A percentile compares a stretch with the other conserved stretches of the same genome.
Evolutionary conservation across 2,888 invertebrate species (phyloP).

Genomic region (Clistopyga incitator): DNA sequence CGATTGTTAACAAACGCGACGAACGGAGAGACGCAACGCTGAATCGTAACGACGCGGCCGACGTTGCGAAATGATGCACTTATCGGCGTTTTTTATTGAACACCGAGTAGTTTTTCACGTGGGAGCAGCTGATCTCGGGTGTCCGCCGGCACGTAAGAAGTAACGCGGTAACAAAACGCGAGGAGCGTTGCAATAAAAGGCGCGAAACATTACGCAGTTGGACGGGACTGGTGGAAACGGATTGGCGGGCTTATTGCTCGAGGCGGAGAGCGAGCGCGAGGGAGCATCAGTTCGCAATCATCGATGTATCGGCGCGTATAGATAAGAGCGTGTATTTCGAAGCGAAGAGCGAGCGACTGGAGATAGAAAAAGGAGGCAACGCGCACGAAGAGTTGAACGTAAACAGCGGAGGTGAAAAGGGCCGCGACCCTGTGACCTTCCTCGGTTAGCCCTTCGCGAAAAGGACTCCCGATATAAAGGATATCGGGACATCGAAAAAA

Average conservation of each 20-base stretch:
- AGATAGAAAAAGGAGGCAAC: background rate
- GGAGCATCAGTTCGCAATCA: constrained; percentile 8
- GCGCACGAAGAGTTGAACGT: background rate
- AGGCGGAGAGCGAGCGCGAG: background rate
- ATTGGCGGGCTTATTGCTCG: background rate
- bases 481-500: background rate
- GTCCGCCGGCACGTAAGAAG: background rate
- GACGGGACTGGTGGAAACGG: background rate
- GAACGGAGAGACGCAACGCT: too few species aligned
- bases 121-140: background rate
- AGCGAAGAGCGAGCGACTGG: background rate
- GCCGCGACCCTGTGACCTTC: background rate
- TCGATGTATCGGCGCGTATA: background rate
- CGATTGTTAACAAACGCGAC: background rate
- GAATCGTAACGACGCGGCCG: too few species aligned
- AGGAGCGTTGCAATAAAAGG: constrained; percentile 6
- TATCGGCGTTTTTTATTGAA: background rate
- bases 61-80: background rate
- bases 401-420: background rate
- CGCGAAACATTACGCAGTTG: constrained; percentile 16
- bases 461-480: background rate
- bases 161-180: background rate
- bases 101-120: background rate
- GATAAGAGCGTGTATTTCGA: background rate
- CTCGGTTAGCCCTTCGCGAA: background rate